A percentile compares a stretch with the other conserved stretches of the same genome.
Conservation (phyloP, 2,888 invertebrate species). For the Pachliopta kotzebuea region DNA sequence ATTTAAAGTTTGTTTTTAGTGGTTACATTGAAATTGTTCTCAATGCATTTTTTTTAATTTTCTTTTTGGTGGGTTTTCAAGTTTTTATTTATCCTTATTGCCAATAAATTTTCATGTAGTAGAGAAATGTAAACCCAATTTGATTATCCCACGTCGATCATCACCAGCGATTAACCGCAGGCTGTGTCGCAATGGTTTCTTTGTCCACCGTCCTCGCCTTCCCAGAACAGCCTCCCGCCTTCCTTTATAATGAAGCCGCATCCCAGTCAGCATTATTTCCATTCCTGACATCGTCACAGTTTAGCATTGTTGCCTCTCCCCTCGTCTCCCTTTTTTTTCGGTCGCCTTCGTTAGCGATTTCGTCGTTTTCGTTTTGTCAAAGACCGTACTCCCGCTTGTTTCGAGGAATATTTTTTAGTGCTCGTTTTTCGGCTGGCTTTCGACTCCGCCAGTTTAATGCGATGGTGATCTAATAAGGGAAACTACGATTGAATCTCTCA, state of each 20-base stretch:
- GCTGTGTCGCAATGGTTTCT: constrained; percentile 28
- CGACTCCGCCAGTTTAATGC: constrained; percentile 28
- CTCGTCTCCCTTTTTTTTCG: constrained; percentile 44
- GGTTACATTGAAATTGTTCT: too few species aligned
- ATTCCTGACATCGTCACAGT: constrained; percentile 54
- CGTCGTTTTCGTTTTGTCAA: constrained; percentile 39
- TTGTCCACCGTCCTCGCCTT: constrained; percentile 39
- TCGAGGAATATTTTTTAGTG: constrained; percentile 36
- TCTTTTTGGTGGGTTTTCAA: too few species aligned
- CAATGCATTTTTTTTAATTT: too few species aligned
- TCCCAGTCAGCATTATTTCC: constrained; percentile 52
- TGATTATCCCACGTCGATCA: constrained; percentile 9
- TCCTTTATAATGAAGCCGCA: constrained; percentile 42
- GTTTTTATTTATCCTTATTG: too few species aligned
- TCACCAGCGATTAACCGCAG: constrained; percentile 24
- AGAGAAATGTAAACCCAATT: background rate
- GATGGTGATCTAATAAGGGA: constrained; percentile 24
- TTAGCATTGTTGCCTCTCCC: constrained; percentile 43
- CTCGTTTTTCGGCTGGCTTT: constrained; percentile 31
- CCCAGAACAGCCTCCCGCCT: constrained; percentile 49
- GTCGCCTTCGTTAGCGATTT: constrained; percentile 49
- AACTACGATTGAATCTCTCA: constrained; percentile 14
- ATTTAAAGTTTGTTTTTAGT: too few species aligned
- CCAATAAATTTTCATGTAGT: background rate
- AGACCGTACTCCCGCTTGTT: constrained; percentile 38